Base-by-base conservation (phyloP, 2,888 invertebrate genomes). In the Loripinus fragilis region DNA sequence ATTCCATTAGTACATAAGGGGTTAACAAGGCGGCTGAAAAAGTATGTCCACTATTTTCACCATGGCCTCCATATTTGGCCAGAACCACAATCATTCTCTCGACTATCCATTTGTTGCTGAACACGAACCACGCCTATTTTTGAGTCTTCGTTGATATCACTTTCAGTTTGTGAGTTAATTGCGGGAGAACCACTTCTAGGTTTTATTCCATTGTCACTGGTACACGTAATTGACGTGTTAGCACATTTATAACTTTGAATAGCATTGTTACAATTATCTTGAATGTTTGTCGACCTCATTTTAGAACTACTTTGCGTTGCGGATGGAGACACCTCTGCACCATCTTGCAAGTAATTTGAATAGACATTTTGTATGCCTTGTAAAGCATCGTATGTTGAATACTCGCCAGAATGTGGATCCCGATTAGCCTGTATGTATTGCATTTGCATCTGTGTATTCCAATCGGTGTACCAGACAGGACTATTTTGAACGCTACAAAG, bases 401-500 rank as follows among this genome's bases (percentile, higher is more conserved):
- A 15, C 23, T 60, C n/a, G 20, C n/a, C 20, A 23, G 25, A 20
- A 12, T 66, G 38, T 25, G 38, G 60, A n/a, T 52, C 41, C 20
- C 42, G 55, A 41, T 71, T 42, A 7, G 38, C 5, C n/a, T 50
- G 23, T 2, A 65, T 48, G 20, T 68, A 45, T n/a, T 69, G 64
- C 42, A 60, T 64, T 25, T 75, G 64, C 35, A 38, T 64, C 30
- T 65, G 41, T 20, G 70, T 60, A 60, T 60, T 60, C 60, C 60
- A 60, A 20, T 60, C 60, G 1, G 60, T 33, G 33, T 17, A 60
- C 60, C 60, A 60, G 30, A 28, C 15, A 20, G 60, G 60, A 17
- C 8, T 60, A 10, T 60, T 33, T 60, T 30, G 33, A 60, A 60
- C 60, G 1, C 33, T 60, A 33, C 60, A 60, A 8, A 60, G 23